Evolutionary conservation across 2,113 vertebrate species (phyloP).

Genomic region (Lophius piscatorius): DNA sequence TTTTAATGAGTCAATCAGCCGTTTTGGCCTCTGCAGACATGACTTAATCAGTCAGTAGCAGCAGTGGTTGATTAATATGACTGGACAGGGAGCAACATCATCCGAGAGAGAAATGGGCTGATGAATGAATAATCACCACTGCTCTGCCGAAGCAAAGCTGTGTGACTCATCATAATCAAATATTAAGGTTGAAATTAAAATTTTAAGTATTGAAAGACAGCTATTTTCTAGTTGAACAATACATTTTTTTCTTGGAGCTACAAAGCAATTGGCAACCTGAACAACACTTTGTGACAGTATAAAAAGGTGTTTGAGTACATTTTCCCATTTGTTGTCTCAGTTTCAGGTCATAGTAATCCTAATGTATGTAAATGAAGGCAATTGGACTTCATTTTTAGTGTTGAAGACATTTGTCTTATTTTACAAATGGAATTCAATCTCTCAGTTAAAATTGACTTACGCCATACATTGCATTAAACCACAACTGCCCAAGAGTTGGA

Average conservation of each 20-base stretch:
- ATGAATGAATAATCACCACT: conserved; percentile 60
- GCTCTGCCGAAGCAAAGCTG: conserved; percentile 37
- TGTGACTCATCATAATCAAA: conserved; percentile 50
- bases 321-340: too few relatives aligned
- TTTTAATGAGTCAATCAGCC: conserved; percentile 63
- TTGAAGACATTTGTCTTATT: too few relatives aligned
- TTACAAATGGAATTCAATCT: too few relatives aligned
- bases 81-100: conserved; percentile 56
- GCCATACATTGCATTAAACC: too few relatives aligned
- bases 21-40: conserved; percentile 57
- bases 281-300: too few relatives aligned
- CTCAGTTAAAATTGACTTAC: too few relatives aligned
- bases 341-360: too few relatives aligned
- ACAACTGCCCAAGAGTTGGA: too few relatives aligned
- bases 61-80: conserved; percentile 62
- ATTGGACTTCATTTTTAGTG: too few relatives aligned
- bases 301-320: too few relatives aligned
- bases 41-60: conserved; percentile 73
- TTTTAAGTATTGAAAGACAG: conserved; percentile 42
- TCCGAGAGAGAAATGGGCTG: conserved; percentile 63
- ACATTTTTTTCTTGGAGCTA: conserved; percentile 19
- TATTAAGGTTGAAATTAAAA: conserved; percentile 50
- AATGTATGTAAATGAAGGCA: too few relatives aligned
- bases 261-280: too few relatives aligned
- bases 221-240: conserved; percentile 49